Evolutionary conservation across 2,797 vertebrate genomes (phyloP).

Genomic region (Myiotriccus ornatus): DNA sequence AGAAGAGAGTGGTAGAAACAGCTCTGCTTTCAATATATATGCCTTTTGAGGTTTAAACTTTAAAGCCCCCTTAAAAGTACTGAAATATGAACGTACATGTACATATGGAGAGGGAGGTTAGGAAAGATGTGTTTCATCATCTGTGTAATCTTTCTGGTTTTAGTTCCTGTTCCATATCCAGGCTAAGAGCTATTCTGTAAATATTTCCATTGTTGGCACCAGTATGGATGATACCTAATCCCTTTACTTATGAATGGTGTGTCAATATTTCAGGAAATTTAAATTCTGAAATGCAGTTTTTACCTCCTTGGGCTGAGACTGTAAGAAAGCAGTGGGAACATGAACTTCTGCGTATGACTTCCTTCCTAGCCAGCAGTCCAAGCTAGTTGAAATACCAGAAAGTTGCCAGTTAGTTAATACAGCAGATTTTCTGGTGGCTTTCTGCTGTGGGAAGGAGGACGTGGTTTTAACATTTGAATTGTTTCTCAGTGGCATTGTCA

Average conservation of each 20-base stretch:
- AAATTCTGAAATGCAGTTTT: not conserved
- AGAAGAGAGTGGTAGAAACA: not conserved
- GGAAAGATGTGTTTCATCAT: not conserved
- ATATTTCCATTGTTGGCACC: not conserved
- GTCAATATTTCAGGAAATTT: not conserved
- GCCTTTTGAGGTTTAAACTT: not conserved
- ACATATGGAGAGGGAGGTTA: not conserved
- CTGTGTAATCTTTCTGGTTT: not conserved
- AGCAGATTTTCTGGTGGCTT: not conserved
- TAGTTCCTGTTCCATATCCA: slow-evolving; percentile 27
- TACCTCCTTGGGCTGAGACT: not conserved
- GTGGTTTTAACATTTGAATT: not conserved
- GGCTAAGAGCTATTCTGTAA: not conserved
- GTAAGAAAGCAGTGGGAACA: not conserved
- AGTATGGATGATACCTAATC: not conserved
- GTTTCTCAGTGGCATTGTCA: not conserved
- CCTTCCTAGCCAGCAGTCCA: not conserved
- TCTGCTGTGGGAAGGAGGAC: not conserved
- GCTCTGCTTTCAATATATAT: not conserved
- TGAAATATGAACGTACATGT: not conserved
- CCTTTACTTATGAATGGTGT: not conserved
- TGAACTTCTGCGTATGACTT: not conserved
- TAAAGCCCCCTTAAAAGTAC: not conserved
- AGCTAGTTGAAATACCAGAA: not conserved
- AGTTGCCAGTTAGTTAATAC: not conserved